These are phyloP conservation scores for Bombus polaris DNA, from an alignment of 1,140 invertebrate species.

Conservation along the genomic window DNA sequence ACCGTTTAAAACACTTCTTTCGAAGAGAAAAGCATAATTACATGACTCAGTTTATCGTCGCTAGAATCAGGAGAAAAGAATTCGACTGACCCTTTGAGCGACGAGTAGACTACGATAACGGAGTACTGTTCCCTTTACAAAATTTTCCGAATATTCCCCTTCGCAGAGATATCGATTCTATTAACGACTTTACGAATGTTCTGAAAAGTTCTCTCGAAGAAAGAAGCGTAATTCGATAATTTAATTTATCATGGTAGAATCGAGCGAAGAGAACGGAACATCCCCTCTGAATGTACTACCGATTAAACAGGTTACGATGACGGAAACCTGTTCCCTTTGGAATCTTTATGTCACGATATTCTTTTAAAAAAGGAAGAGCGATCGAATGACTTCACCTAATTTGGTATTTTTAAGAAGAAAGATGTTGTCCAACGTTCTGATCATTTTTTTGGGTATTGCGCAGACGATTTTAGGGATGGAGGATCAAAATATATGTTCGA, in stretches of 20 bases:
- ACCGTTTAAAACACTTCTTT: not conserved
- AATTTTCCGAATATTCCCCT: too few species aligned
- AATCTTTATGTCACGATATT: not conserved
- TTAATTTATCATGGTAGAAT: not conserved
- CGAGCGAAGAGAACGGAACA: not conserved
- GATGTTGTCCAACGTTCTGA: conserved; percentile 27
- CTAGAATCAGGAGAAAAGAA: not conserved
- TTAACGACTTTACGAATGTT: not conserved
- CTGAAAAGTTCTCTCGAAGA: not conserved
- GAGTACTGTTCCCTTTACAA: too few species aligned
- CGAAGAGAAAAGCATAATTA: not conserved
- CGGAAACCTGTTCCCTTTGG: not conserved
- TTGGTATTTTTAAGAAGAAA: not conserved
- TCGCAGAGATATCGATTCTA: too few species aligned
- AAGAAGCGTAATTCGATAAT: not conserved
- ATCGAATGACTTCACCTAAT: too few species aligned
- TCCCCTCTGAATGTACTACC: conserved; percentile 53
- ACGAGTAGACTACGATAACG: too few species aligned
- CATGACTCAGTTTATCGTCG: not conserved
- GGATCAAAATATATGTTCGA: conserved; percentile 63
- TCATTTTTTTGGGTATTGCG: conserved; percentile 45
- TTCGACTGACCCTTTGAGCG: not conserved
- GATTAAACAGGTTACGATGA: conserved; percentile 67
- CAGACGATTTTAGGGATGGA: conserved; percentile 38
- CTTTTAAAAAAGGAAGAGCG: too few species aligned